Percentiles rank a stretch among this genome's conserved stretches.
phyloP scores from a whole-genome alignment of 1,140 invertebrate species.

The Aphelenchoides fujianensis region DNA sequence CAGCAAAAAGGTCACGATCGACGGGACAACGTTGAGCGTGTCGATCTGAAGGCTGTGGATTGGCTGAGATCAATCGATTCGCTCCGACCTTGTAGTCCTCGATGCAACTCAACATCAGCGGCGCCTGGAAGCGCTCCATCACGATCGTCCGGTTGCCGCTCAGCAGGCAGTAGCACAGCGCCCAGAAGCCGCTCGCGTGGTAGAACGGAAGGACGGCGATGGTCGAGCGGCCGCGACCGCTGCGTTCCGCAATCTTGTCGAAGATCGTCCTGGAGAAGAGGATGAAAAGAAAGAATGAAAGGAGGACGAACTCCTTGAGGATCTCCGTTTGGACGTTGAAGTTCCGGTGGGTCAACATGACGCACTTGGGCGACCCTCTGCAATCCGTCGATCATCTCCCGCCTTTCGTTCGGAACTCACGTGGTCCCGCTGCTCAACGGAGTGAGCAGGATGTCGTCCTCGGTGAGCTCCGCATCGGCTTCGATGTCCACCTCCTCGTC shows the following conservation, averaged over 20 bases:
- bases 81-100: slow-evolving; percentile 51
- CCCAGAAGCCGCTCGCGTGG: slow-evolving; percentile 53
- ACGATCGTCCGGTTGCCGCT: slow-evolving; percentile 46
- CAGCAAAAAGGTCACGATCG: slow-evolving; percentile 62
- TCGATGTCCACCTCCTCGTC: slow-evolving; percentile 12
- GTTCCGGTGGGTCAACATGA: slow-evolving; percentile 35
- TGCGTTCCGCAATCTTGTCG: slow-evolving; percentile 17
- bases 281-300: too few relatives aligned
- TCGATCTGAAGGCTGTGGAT: slow-evolving; percentile 34
- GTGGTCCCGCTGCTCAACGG: slow-evolving; percentile 49
- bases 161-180: slow-evolving; percentile 48
- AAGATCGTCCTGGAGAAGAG: slow-evolving; percentile 40
- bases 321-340: slow-evolving; percentile 36
- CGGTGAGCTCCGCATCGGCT: slow-evolving; percentile 2
- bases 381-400: neutral
- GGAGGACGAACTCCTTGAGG: slow-evolving; percentile 35
- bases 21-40: slow-evolving; percentile 55
- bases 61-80: too few relatives aligned
- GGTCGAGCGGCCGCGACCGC: slow-evolving; percentile 24
- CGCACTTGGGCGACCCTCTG: slow-evolving; percentile 45
- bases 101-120: slow-evolving; percentile 42
- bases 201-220: slow-evolving; percentile 49
- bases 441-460: slow-evolving; percentile 35
- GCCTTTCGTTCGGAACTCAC: neutral
- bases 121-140: slow-evolving; percentile 44